Percentiles rank a stretch among this genome's conserved stretches.
phyloP scores from a whole-genome alignment of 2,113 vertebrate genomes.

The Speoplatyrhinus poulsoni region DNA sequence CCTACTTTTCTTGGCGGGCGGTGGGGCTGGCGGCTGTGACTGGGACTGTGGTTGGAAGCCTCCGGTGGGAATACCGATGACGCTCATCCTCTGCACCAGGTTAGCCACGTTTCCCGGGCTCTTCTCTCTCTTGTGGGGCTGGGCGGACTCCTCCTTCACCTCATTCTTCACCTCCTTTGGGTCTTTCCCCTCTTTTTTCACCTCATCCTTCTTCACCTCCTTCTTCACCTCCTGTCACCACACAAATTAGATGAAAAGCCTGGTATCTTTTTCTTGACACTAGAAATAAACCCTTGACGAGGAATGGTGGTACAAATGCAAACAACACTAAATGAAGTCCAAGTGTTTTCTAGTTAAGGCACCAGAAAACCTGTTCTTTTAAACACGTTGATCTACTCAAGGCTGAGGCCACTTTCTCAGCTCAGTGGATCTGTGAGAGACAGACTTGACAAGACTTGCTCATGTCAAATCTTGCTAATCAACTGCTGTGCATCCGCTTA shows the following conservation, averaged over 20 bases:
- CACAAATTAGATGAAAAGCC: constrained; percentile 71
- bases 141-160: constrained; percentile 78
- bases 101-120: constrained; percentile 87
- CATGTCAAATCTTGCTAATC: too few species aligned
- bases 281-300: too few species aligned
- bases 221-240: constrained; percentile 93
- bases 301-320: too few species aligned
- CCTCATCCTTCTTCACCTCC: constrained; percentile 78
- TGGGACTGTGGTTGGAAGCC: constrained; percentile 86
- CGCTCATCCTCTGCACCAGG: constrained; percentile 94
- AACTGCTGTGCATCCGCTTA: too few species aligned
- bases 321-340: too few species aligned
- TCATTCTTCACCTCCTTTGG: constrained; percentile 62
- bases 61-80: constrained; percentile 87
- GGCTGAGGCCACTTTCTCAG: too few species aligned
- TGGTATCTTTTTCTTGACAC: too few species aligned
- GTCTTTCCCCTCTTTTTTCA: constrained; percentile 75
- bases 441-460: too few species aligned
- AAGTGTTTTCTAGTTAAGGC: too few species aligned
- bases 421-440: too few species aligned
- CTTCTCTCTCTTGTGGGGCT: constrained; percentile 80
- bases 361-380: too few species aligned
- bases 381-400: too few species aligned
- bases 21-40: constrained; percentile 71
- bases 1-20: constrained; percentile 86